A percentile compares a stretch with the other conserved stretches of the same genome.
Conservation (phyloP, 2,797 vertebrate species). For the Danio choprae region DNA sequence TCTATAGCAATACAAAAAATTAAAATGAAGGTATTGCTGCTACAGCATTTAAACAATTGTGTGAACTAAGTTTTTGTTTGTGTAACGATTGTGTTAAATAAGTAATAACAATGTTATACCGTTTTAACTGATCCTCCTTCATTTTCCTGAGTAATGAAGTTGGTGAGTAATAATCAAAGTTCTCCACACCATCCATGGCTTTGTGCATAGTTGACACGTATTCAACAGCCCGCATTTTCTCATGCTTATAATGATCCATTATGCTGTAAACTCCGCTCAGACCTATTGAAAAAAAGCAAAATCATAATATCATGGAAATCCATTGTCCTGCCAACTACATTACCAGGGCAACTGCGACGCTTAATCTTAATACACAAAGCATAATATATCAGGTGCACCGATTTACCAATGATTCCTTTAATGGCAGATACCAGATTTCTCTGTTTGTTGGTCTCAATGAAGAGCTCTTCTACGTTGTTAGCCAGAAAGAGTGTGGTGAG, state of each 20-base stretch:
- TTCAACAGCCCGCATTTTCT: constrained; percentile 75
- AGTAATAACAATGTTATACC: constrained; percentile 59
- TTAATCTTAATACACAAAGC: neutral
- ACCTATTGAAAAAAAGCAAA: constrained; percentile 64
- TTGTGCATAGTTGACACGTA: constrained; percentile 81
- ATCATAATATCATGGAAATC: neutral
- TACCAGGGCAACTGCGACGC: neutral
- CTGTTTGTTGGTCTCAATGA: constrained; percentile 70
- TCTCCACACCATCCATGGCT: constrained; percentile 78
- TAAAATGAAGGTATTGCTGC: neutral
- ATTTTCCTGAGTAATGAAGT: constrained; percentile 67
- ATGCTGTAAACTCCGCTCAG: constrained; percentile 80
- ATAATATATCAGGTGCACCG: constrained; percentile 5
- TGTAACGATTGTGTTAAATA: neutral
- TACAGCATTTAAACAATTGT: neutral
- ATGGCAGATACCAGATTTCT: constrained; percentile 64
- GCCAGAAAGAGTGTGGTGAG: constrained; percentile 76
- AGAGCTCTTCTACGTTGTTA: constrained; percentile 72
- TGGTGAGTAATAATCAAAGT: constrained; percentile 79
- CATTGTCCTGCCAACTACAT: neutral
- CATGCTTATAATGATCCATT: constrained; percentile 79
- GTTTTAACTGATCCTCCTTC: constrained; percentile 69
- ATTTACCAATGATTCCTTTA: constrained; percentile 77
- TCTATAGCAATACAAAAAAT: neutral
- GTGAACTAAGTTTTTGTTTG: neutral